Evolutionary conservation across 2,113 vertebrate species (phyloP).

Genomic region (Catharus bicknelli): DNA sequence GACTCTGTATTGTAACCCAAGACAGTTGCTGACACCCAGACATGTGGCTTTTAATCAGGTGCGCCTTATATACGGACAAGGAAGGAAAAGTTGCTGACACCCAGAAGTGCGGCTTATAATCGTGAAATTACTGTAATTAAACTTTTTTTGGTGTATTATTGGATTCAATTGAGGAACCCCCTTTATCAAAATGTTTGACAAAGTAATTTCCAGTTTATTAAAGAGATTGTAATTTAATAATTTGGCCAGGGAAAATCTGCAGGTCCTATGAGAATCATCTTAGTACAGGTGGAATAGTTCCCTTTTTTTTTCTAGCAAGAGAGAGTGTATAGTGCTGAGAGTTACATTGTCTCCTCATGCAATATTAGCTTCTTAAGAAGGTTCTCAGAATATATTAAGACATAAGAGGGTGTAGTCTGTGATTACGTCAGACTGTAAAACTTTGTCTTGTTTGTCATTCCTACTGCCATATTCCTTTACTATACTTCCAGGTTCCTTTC

Average conservation of each 20-base stretch:
- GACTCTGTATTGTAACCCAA: no score
- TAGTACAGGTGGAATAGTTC: background rate
- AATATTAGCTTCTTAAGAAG: background rate
- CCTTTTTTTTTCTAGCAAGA: background rate
- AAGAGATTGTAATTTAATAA: conserved; percentile 24
- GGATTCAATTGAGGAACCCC: background rate
- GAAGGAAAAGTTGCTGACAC: no score
- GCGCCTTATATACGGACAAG: no score
- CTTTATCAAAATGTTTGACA: conserved; percentile 14
- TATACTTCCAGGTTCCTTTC: background rate
- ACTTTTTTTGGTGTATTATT: background rate
- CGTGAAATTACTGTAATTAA: no score
- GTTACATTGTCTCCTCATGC: background rate
- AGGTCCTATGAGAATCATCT: background rate
- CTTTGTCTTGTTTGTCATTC: background rate
- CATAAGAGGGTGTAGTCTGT: background rate
- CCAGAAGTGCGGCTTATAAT: no score
- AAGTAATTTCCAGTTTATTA: conserved; percentile 36
- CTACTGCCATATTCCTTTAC: background rate
- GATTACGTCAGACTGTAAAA: conserved; percentile 5
- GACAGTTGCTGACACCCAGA: no score
- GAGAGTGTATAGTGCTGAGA: background rate
- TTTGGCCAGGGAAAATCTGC: conserved; percentile 12
- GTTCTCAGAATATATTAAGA: background rate
- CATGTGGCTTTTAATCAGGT: no score